Base-by-base conservation (phyloP, 2,113 vertebrate species). In the Lagenorhynchus albirostris region DNA sequence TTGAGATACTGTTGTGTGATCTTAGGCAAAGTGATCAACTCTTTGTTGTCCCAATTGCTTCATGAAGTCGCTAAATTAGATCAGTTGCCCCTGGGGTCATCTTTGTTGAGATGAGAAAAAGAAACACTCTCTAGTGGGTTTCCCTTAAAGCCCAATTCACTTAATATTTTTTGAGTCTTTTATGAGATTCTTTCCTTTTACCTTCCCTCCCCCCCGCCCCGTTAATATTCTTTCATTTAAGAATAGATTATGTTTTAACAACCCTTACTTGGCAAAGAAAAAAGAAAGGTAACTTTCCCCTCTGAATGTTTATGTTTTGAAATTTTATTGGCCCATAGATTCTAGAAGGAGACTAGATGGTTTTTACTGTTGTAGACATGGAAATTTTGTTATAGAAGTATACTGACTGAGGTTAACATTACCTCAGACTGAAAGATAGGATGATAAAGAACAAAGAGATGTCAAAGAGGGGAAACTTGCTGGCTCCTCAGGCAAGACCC, bases 191-290 rank as follows among this genome's bases (percentile, higher is more conserved):
- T 92, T 77, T 77, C 9, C 26, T 68, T 62, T 79, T 60, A 38
- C 53, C 53, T 76, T 5, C 38, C 7, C 17, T n/a, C 11, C 18
- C 13, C 17, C 3, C 29, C 3, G 1, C 62, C 53, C 31, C 8
- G 1, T 70, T 91, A 94, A 55, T 90, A 58, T 50, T 7, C 29
- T 76, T 93, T 89, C 8, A 82, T 82, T 93, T 60, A 84, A 68
- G 62, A 82, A 62, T 82, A 65, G 41, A 60, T 89, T 63, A n/a
- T 36, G 89, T 96, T 84, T 93, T 85, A 86, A 38, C 87, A 33
- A 68, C 23, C n/a, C 6, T 74, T 55, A 73, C 21, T 96, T 96
- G 50, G 74, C 33, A 96, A 92, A 92, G 63, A 62, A 93, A 87
- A 95, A 84, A 90, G 80, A 86, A 94, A 94, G n/a, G 4, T 73